A percentile compares a stretch with the other conserved stretches of the same genome.
Evolutionary conservation across 2,888 invertebrate species (phyloP).

Genomic region (Volucella bombylans): DNA sequence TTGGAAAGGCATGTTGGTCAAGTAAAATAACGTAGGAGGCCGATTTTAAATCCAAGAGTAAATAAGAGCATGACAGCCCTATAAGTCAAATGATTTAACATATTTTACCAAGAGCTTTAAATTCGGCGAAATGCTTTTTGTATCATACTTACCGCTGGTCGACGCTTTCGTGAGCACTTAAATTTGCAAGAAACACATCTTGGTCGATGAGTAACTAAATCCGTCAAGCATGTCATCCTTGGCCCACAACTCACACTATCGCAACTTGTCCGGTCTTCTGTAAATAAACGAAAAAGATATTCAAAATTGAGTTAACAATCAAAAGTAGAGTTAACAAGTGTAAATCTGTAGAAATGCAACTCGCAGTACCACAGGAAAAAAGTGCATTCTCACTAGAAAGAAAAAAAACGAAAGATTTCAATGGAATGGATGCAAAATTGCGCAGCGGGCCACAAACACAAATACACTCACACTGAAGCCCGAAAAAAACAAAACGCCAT

Average conservation of each 20-base stretch:
- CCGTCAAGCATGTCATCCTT: slow-evolving; percentile 87
- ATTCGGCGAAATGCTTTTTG: too few relatives aligned
- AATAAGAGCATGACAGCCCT: neutral
- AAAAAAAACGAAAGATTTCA: slow-evolving; percentile 28
- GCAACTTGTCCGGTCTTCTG: slow-evolving; percentile 87
- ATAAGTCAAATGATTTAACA: neutral
- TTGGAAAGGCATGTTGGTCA: neutral
- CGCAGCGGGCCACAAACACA: slow-evolving; percentile 59
- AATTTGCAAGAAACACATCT: slow-evolving; percentile 88
- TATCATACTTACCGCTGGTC: slow-evolving; percentile 77
- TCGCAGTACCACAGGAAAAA: slow-evolving; percentile 6
- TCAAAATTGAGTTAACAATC: neutral
- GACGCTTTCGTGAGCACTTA: slow-evolving; percentile 84
- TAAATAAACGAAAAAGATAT: slow-evolving; percentile 76
- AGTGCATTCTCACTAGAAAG: slow-evolving; percentile 60
- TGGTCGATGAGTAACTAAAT: slow-evolving; percentile 86
- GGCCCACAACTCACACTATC: slow-evolving; percentile 86
- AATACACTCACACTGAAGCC: slow-evolving; percentile 29
- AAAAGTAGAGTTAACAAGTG: slow-evolving; percentile 60
- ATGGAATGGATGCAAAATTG: slow-evolving; percentile 73
- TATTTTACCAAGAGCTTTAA: neutral
- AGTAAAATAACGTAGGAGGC: too few relatives aligned
- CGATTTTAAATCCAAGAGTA: too few relatives aligned
- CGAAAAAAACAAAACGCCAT: slow-evolving; percentile 49
- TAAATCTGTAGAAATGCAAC: neutral